Conservation (phyloP, 2,888 invertebrate species). For the Polydrusus cervinus region DNA sequence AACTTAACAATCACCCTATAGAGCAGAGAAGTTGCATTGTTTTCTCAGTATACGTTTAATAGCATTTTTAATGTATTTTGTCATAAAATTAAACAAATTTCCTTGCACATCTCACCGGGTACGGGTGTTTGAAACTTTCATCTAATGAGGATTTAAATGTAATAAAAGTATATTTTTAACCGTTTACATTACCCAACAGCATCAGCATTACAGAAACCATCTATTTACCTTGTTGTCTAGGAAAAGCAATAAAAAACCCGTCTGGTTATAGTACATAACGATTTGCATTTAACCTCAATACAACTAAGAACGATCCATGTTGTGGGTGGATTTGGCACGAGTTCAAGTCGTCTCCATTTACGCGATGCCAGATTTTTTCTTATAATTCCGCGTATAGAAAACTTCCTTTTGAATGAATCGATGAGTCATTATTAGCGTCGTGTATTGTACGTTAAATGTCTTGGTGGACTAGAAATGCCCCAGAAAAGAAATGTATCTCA, state of each 20-base stretch:
- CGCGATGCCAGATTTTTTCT: constrained; percentile 11
- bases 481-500: no score
- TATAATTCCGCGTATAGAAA: constrained; percentile 18
- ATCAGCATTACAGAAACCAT: constrained; percentile 15
- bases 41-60: no score
- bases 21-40: no score
- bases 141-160: background rate
- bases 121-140: background rate
- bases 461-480: no score
- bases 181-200: constrained; percentile 9
- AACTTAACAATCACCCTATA: background rate
- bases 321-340: constrained; percentile 35
- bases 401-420: constrained; percentile 18
- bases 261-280: constrained; percentile 22
- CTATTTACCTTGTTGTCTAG: constrained; percentile 31
- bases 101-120: no score
- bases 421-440: constrained; percentile 6
- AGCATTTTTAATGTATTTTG: no score
- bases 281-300: constrained; percentile 39
- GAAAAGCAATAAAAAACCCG: constrained; percentile 32
- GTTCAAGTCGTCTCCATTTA: constrained; percentile 23
- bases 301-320: constrained; percentile 5
- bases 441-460: no score
- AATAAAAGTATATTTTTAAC: constrained; percentile 9
- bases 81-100: no score